Evolutionary conservation across 2,113 vertebrate genomes (phyloP).

Genomic region (Passerina amoena): DNA sequence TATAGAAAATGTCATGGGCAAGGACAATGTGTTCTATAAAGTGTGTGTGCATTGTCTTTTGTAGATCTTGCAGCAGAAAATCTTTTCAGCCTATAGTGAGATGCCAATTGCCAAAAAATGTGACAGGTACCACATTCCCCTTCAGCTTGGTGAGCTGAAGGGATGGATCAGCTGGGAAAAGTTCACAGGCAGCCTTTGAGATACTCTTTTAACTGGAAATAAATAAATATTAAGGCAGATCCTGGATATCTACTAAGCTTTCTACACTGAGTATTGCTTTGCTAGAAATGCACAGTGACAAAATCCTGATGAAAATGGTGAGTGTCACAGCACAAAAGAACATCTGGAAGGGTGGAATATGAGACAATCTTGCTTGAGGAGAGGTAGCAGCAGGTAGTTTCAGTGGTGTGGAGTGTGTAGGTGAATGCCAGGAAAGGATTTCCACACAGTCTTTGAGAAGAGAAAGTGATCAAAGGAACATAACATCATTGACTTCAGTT

Average conservation of each 20-base stretch:
- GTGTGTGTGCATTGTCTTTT: neutral
- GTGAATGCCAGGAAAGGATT: neutral
- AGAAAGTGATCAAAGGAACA: neutral
- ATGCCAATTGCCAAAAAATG: too few relatives aligned
- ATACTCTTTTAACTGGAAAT: neutral
- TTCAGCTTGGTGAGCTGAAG: neutral
- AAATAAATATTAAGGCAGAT: neutral
- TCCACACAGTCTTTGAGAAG: neutral
- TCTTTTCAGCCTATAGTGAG: neutral
- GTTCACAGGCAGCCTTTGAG: neutral
- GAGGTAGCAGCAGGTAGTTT: neutral
- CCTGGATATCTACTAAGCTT: neutral
- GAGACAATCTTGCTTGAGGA: neutral
- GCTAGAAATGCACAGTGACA: neutral
- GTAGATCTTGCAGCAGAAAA: neutral
- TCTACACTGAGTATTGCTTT: neutral
- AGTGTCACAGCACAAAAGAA: neutral
- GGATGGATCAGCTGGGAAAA: neutral
- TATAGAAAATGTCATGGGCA: neutral
- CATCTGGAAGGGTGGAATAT: neutral
- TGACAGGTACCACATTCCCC: accelerated
- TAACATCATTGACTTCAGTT: neutral
- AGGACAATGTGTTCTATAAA: neutral
- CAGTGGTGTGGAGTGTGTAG: neutral
- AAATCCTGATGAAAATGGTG: neutral